These are phyloP conservation scores for Mechanitis mazaeus DNA, from an alignment of 2,888 invertebrate species.

Conservation along the genomic window DNA sequence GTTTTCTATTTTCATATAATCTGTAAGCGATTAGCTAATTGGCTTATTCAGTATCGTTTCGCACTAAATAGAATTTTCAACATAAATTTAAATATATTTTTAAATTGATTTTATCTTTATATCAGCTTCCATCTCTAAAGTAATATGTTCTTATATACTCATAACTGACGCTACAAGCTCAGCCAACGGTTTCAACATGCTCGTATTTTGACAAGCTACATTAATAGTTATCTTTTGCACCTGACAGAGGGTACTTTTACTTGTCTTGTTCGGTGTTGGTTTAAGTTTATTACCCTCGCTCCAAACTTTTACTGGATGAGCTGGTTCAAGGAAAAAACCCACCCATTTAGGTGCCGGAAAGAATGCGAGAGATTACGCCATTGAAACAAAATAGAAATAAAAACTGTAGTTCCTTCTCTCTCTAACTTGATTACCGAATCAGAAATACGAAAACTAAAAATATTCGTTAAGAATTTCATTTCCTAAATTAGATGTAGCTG, in stretches of 20 bases:
- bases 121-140: too few species aligned
- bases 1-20: conserved; percentile 19
- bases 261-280: conserved; percentile 14
- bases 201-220: conserved; percentile 22
- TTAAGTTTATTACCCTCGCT: conserved; percentile 6
- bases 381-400: too few species aligned
- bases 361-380: too few species aligned
- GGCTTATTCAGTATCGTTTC: conserved; percentile 18
- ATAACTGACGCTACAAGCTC: conserved; percentile 3
- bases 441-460: too few species aligned
- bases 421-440: too few species aligned
- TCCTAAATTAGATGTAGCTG: conserved; percentile 7
- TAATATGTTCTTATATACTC: background rate
- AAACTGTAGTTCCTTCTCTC: too few species aligned
- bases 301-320: conserved; percentile 1
- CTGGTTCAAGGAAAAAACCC: background rate
- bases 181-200: conserved; percentile 3
- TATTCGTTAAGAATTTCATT: conserved; percentile 1
- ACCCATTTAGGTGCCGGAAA: too few species aligned
- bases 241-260: conserved; percentile 15
- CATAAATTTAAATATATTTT: too few species aligned
- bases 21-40: conserved; percentile 27
- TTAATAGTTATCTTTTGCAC: conserved; percentile 16
- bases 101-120: too few species aligned
- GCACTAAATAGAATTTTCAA: background rate